phyloP scores from a whole-genome alignment of 2,888 invertebrate genomes.

The Paralinhomoeus sp. region DNA sequence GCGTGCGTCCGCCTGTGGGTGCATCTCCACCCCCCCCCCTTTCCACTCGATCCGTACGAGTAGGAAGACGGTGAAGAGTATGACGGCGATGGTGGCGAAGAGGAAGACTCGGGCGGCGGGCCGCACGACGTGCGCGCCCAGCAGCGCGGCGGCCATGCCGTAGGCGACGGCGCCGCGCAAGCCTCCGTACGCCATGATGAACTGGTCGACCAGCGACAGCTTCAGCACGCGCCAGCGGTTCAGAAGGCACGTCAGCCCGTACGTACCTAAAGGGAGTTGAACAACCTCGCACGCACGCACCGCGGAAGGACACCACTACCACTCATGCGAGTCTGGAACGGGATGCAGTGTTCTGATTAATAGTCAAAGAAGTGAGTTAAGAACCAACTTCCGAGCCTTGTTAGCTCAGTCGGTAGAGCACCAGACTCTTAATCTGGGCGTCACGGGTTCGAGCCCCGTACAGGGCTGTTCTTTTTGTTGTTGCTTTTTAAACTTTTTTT shows the following conservation, averaged over 20 bases:
- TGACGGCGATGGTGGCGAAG: constrained; percentile 89
- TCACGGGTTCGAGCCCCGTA: constrained; percentile 1
- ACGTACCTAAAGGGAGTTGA: constrained; percentile 67
- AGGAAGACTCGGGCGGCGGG: constrained; percentile 58
- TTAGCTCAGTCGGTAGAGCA: constrained; percentile 22
- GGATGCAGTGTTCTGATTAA: no score
- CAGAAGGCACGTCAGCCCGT: constrained; percentile 63
- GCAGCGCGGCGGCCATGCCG: constrained; percentile 61
- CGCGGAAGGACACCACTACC: no score
- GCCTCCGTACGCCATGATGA: constrained; percentile 85
- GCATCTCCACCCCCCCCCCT: no score
- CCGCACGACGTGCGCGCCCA: constrained; percentile 45
- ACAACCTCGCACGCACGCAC: no score
- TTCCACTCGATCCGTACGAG: constrained; percentile 38
- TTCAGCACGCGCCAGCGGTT: constrained; percentile 79
- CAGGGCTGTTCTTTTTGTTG: no score
- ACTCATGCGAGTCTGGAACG: no score
- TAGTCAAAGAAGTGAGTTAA: no score
- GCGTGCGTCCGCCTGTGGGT: no score
- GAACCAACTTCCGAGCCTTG: no score
- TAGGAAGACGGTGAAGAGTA: constrained; percentile 92
- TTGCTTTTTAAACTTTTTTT: no score
- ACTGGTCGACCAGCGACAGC: constrained; percentile 50
- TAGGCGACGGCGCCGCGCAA: constrained; percentile 86
- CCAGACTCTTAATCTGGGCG: constrained; percentile 15